These are phyloP conservation scores for Mayetiola destructor DNA, from an alignment of 2,888 invertebrate genomes.

Conservation along the genomic window DNA sequence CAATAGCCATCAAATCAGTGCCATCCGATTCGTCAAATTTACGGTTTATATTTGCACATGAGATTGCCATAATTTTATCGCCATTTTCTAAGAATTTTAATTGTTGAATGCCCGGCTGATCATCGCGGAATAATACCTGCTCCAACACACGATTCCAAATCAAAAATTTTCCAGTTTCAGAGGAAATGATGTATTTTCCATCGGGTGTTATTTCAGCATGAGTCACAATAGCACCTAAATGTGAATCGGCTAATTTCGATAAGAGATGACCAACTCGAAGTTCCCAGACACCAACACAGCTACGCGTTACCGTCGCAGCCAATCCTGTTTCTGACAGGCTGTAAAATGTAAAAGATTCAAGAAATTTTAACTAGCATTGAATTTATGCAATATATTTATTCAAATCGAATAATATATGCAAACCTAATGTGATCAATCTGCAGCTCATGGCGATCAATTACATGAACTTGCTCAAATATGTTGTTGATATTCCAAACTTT, in stretches of 20 bases:
- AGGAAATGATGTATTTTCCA: constrained; percentile 71
- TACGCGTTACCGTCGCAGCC: constrained; percentile 84
- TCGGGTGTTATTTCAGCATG: constrained; percentile 78
- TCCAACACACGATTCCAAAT: constrained; percentile 72
- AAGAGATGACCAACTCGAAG: constrained; percentile 70
- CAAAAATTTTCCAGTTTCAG: constrained; percentile 81
- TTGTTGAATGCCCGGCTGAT: constrained; percentile 46
- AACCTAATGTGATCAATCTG: constrained; percentile 86
- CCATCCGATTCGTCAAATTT: constrained; percentile 39
- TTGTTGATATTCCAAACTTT: constrained; percentile 99
- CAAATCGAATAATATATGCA: constrained; percentile 15
- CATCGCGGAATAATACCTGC: constrained; percentile 65
- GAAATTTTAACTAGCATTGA: background rate
- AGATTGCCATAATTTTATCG: constrained; percentile 32
- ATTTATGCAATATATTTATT: background rate
- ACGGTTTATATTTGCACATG: constrained; percentile 28
- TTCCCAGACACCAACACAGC: constrained; percentile 92
- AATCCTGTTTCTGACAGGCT: constrained; percentile 66
- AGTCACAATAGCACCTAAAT: constrained; percentile 85
- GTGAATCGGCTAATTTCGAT: constrained; percentile 77
- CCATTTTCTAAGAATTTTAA: constrained; percentile 34
- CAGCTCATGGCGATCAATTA: constrained; percentile 86
- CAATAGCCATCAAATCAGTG: constrained; percentile 50
- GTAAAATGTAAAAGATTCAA: constrained; percentile 18
- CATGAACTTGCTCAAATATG: constrained; percentile 93